Conservation (phyloP, 2,888 invertebrate genomes). For the Callyntrura guangdongensis region DNA sequence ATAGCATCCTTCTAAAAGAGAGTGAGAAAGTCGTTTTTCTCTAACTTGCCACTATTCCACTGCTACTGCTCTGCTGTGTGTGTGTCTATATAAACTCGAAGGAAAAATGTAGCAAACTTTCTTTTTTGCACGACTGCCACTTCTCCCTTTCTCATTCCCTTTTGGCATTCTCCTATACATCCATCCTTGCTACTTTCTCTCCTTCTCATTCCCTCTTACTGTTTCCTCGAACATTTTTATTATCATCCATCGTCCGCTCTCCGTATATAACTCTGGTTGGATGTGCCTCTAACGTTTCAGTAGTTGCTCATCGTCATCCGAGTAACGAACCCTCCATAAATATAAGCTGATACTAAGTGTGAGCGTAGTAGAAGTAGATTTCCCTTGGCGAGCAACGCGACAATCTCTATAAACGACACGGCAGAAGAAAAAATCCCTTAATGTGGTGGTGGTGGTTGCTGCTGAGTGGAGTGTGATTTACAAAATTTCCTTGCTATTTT, state of each 20-base stretch:
- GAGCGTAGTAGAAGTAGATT: too few relatives aligned
- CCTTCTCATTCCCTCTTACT: slow-evolving; percentile 32
- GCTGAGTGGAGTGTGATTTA: too few relatives aligned
- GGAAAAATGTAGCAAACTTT: slow-evolving; percentile 6
- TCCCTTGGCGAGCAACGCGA: too few relatives aligned
- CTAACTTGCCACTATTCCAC: too few relatives aligned
- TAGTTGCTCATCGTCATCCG: slow-evolving; percentile 79
- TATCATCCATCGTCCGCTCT: too few relatives aligned
- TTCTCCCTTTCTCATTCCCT: not conserved
- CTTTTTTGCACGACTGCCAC: not conserved
- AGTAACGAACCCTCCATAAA: slow-evolving; percentile 60
- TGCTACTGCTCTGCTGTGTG: too few relatives aligned
- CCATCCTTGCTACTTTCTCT: slow-evolving; percentile 19
- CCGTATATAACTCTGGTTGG: slow-evolving; percentile 37
- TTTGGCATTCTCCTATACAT: not conserved
- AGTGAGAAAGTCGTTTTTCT: not conserved
- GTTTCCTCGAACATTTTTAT: slow-evolving; percentile 34
- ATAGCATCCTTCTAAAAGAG: not conserved
- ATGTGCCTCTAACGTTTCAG: slow-evolving; percentile 62
- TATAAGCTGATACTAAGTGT: too few relatives aligned
- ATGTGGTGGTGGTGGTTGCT: too few relatives aligned
- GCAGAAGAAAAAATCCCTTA: too few relatives aligned
- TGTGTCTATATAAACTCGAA: too few relatives aligned
- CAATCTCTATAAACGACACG: too few relatives aligned
- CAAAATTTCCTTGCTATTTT: too few relatives aligned